Conservation (phyloP, 2,888 invertebrate genomes). For the Heliconius hortense region DNA sequence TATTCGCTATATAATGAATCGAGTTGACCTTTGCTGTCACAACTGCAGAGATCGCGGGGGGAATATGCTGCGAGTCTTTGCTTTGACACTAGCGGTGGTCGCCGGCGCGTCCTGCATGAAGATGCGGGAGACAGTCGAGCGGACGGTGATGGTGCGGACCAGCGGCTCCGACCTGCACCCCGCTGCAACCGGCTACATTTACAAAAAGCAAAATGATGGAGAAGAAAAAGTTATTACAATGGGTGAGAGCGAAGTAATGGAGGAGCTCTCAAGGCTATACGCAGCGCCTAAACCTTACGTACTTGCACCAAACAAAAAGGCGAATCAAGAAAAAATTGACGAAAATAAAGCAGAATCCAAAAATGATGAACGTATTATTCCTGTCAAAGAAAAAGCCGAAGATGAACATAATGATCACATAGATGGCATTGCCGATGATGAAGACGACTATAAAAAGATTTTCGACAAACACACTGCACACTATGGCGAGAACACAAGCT, state of each 20-base stretch:
- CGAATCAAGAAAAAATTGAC: conserved; percentile 59
- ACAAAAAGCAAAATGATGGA: conserved; percentile 75
- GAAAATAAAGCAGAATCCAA: conserved; percentile 60
- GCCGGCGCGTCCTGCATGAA: conserved; percentile 64
- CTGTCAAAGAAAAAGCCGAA: conserved; percentile 65
- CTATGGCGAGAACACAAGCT: conserved; percentile 54
- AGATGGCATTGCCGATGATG: conserved; percentile 64
- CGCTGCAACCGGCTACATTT: conserved; percentile 82
- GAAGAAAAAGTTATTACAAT: conserved; percentile 74
- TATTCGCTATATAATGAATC: conserved; percentile 74
- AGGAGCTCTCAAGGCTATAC: conserved; percentile 68
- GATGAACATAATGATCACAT: conserved; percentile 46
- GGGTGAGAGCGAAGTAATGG: conserved; percentile 71
- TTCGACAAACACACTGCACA: conserved; percentile 60
- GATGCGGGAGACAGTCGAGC: conserved; percentile 75
- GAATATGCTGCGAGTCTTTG: conserved; percentile 65
- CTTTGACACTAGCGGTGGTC: conserved; percentile 54
- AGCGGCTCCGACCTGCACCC: conserved; percentile 82
- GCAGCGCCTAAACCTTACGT: conserved; percentile 63
- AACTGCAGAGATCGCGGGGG: conserved; percentile 55
- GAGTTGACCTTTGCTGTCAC: conserved; percentile 70
- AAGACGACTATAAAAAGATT: conserved; percentile 65
- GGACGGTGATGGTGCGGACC: conserved; percentile 81
- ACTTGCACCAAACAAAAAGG: conserved; percentile 55
- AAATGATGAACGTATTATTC: conserved; percentile 60